Evolutionary conservation across 2,797 vertebrate genomes (phyloP), one percentile per base, ranked within the genome.

Genomic region (Fringilla coelebs): DNA sequence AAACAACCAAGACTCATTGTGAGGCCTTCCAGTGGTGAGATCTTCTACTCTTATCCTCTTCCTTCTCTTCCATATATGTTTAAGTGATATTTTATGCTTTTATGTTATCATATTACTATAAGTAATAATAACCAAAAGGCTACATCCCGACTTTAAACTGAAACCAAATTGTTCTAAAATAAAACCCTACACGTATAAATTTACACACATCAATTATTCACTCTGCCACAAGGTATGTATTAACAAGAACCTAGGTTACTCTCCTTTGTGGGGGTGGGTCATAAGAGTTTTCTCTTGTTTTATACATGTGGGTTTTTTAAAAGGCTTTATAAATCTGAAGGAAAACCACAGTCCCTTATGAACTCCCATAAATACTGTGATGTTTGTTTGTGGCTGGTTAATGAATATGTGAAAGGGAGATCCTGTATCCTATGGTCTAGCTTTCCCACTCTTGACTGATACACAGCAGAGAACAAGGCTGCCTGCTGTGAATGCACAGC

Each of bases 1-100:
- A 24, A 68, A 24, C 16, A 76, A 61, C 24, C 46, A 68, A 76
- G 16, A 11, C 10, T 38, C 0, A 0, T 51, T 0, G 0, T 0
- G 0, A 51, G 8, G 15, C 24, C 11, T 58, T 75, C 46, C n/a
- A 10, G 13, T 46, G 19, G 13, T 45, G 28, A 76, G 40, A 45
- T 52, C 26, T 26, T 34, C 36, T 28, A 12, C 3, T 60, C n/a
- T 13, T 28, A n/a, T 24, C 10, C 18, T 31, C 43, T 43, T 52
- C 16, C 38, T 61, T 52, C n/a, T 68, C 38, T 52, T n/a, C n/a
- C 54, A 52, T 10, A 4, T n/a, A 43, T n/a, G 28, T 46, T 76
- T 20, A 38, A 45, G 29, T 24, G 24, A 20, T 29, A 60, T 24
- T 60, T 57, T 52, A 76, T 17, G 40, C 13, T 52, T 60, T 52